These are phyloP conservation scores for Phocides pigmalion DNA, from an alignment of 1,140 invertebrate genomes.

Conservation along the genomic window DNA sequence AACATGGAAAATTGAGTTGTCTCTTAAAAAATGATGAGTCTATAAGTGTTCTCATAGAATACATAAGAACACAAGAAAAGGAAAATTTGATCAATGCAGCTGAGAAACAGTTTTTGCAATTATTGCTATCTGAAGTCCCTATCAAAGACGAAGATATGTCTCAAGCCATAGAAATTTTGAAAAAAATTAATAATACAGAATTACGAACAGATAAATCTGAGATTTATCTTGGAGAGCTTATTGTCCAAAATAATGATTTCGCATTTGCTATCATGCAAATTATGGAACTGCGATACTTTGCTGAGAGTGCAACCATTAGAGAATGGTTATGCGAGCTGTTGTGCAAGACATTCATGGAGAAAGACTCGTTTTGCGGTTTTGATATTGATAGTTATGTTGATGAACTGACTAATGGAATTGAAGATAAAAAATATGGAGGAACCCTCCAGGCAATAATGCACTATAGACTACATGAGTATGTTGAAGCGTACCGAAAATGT, in stretches of 20 bases:
- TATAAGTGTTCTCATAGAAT: slow-evolving; percentile 49
- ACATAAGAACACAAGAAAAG: slow-evolving; percentile 43
- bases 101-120: slow-evolving; percentile 52
- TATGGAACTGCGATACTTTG: slow-evolving; percentile 52
- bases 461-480: slow-evolving; percentile 79
- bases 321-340: slow-evolving; percentile 66
- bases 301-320: slow-evolving; percentile 54
- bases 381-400: slow-evolving; percentile 60
- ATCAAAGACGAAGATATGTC: slow-evolving; percentile 53
- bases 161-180: slow-evolving; percentile 42
- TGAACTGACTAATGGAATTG: slow-evolving; percentile 79
- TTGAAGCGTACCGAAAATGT: slow-evolving; percentile 81
- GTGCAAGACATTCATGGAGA: slow-evolving; percentile 56
- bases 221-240: slow-evolving; percentile 51
- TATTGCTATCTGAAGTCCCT: slow-evolving; percentile 53
- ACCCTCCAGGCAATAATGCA: slow-evolving; percentile 85
- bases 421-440: slow-evolving; percentile 84
- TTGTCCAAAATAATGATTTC: slow-evolving; percentile 54
- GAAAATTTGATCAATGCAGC: slow-evolving; percentile 44
- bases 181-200: slow-evolving; percentile 44
- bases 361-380: slow-evolving; percentile 60
- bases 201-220: slow-evolving; percentile 42
- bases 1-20: slow-evolving; percentile 55
- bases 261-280: slow-evolving; percentile 52
- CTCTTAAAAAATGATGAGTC: slow-evolving; percentile 51